Base-by-base conservation (phyloP, 2,888 invertebrate genomes). In the Cantharis rufa region DNA sequence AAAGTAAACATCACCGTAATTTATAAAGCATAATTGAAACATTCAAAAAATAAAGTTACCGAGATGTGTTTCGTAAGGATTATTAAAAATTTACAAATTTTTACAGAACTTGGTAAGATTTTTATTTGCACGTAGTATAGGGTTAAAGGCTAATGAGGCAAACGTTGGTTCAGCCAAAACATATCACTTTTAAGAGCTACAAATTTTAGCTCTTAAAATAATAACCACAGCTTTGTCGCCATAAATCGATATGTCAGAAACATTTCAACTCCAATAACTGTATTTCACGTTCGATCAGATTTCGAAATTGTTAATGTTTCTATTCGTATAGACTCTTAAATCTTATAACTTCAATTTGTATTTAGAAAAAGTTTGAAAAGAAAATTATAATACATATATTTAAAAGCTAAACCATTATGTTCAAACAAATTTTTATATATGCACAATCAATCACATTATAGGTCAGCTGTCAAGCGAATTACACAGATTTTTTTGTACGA, bases 121-220 rank as follows among this genome's bases (percentile, higher is more conserved):
- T 48, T 48, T 48, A 48, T 48, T 48, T n/a, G n/a, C 48, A n/a
- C 48, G 48, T 48, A 13, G 48, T n/a, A 48, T 7, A n/a, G 48
- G 48, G 48, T 48, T 48, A 48, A 48, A 48, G 48, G 48, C 48
- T 48, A 48, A 48, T 48, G 48, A 48, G 32, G 48, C n/a, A 48
- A 48, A 48, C 48, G 48, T n/a, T n/a, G n/a, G 48, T 48, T 1
- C 15, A 11, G 21, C 28, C 62, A 16, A 74, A 62, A 72, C 78
- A 76, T 77, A 80, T 74, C 77, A 79, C 78, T 78, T 80, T 76
- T 72, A 80, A 81, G 79, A 75, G 74, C 79, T 78, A 81, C 81
- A 81, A 81, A 81, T 80, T 76, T 70, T 62, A 69, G 75, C 81
- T 78, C 79, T 81, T 81, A 81, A 80, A 80, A 81, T 81, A 81